Conservation (phyloP, 2,797 vertebrate species). For the Sebastes diaconus region DNA sequence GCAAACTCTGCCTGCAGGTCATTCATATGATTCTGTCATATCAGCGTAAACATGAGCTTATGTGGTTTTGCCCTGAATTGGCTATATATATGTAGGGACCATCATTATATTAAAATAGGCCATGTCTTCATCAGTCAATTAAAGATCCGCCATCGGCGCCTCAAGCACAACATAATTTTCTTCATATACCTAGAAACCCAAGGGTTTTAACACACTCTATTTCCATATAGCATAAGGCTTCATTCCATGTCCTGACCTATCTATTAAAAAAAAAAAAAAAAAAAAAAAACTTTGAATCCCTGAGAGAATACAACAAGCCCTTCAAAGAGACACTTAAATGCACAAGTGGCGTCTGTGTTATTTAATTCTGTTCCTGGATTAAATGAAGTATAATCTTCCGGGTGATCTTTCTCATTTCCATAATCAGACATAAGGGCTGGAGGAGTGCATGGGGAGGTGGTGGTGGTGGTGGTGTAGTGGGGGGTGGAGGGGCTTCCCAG, state of each 20-base stretch:
- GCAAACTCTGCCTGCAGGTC: constrained; percentile 35
- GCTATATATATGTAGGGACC: constrained; percentile 47
- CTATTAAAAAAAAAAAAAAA: constrained; percentile 22
- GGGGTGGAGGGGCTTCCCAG: constrained; percentile 54
- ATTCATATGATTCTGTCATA: constrained; percentile 44
- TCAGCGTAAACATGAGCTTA: constrained; percentile 65
- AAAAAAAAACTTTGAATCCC: constrained; percentile 48
- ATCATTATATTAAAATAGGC: constrained; percentile 86
- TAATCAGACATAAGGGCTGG: constrained; percentile 77
- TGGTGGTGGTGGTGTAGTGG: not conserved
- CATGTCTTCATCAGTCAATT: constrained; percentile 98
- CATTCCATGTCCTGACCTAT: constrained; percentile 62
- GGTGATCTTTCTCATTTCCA: constrained; percentile 81
- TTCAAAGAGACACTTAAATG: constrained; percentile 76
- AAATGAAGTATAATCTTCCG: constrained; percentile 79
- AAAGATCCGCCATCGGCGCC: constrained; percentile 94
- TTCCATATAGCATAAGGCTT: constrained; percentile 78
- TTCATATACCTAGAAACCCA: constrained; percentile 90
- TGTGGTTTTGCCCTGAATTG: constrained; percentile 57
- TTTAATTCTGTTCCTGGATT: constrained; percentile 81
- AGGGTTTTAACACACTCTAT: constrained; percentile 88
- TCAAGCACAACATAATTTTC: constrained; percentile 92
- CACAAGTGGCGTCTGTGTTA: constrained; percentile 76
- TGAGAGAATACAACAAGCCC: constrained; percentile 54
- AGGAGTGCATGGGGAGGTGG: constrained; percentile 46